These are phyloP conservation scores for Drosophila rhopaloa DNA, from an alignment of 1,140 invertebrate species.

Conservation along the genomic window DNA sequence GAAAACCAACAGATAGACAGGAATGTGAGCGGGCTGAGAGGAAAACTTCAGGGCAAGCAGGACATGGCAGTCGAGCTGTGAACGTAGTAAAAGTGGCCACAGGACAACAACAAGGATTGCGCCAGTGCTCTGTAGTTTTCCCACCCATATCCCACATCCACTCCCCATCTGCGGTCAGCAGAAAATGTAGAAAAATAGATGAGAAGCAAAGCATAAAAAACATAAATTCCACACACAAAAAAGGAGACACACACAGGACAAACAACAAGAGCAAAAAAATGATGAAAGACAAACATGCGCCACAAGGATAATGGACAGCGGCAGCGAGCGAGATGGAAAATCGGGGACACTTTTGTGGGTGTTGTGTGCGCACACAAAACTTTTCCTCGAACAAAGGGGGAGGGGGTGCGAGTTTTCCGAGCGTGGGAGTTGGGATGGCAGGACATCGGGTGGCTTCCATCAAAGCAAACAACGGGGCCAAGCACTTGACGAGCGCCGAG, in stretches of 20 bases:
- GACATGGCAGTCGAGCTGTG: conserved; percentile 51
- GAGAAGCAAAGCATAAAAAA: conserved; percentile 78
- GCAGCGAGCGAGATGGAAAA: conserved; percentile 16
- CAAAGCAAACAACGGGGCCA: conserved; percentile 63
- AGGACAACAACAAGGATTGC: conserved; percentile 48
- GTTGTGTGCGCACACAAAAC: conserved; percentile 51
- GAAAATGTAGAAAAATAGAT: conserved; percentile 72
- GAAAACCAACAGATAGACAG: conserved; percentile 37
- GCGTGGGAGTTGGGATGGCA: neutral
- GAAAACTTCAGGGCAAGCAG: conserved; percentile 37
- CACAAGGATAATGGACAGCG: conserved; percentile 72
- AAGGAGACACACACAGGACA: conserved; percentile 24
- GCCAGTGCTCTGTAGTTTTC: conserved; percentile 29
- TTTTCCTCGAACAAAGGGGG: conserved; percentile 12
- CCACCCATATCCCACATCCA: neutral
- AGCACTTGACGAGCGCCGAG: conserved; percentile 57
- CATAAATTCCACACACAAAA: conserved; percentile 67
- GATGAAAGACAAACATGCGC: conserved; percentile 84
- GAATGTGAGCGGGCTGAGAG: conserved; percentile 24
- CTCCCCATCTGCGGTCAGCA: conserved; percentile 66
- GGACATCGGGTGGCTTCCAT: conserved; percentile 45
- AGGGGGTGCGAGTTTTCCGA: neutral
- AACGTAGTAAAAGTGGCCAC: conserved; percentile 55
- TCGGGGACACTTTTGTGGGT: conserved; percentile 47
- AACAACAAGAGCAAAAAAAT: conserved; percentile 57